phyloP scores from a whole-genome alignment of 1,140 invertebrate species.

The Xylocopa sonorina region DNA sequence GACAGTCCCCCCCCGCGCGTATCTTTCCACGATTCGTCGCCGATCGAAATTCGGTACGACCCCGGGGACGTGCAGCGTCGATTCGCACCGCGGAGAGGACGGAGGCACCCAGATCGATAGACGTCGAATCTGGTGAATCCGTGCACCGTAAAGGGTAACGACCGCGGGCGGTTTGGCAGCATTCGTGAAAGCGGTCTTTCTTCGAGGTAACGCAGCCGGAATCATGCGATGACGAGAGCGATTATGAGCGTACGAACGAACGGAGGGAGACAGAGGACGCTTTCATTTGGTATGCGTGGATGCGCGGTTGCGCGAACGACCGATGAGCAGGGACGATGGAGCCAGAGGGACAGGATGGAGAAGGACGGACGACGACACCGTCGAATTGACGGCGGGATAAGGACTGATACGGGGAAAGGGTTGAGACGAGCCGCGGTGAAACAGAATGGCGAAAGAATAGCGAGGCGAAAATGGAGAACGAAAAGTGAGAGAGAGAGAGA shows the following conservation, averaged over 20 bases:
- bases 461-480: not conserved
- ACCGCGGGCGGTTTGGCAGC: slow-evolving; percentile 49
- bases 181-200: slow-evolving; percentile 62
- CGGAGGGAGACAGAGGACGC: slow-evolving; percentile 56
- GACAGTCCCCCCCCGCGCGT: no score
- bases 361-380: not conserved
- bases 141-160: slow-evolving; percentile 42
- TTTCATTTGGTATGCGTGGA: slow-evolving; percentile 64
- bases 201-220: slow-evolving; percentile 52
- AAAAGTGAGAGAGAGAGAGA: not conserved
- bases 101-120: no score
- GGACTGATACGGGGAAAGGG: no score
- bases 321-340: slow-evolving; percentile 19
- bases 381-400: not conserved
- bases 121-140: slow-evolving; percentile 18
- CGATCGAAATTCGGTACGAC: no score
- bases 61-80: no score
- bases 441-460: not conserved
- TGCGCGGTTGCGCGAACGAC: slow-evolving; percentile 49
- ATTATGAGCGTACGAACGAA: slow-evolving; percentile 42
- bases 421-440: not conserved
- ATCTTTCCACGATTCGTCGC: no score
- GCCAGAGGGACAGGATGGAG: not conserved
- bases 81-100: no score
- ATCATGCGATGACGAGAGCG: slow-evolving; percentile 64